Evolutionary conservation across 2,797 vertebrate genomes (phyloP).

Genomic region (Graptemys geographica): DNA sequence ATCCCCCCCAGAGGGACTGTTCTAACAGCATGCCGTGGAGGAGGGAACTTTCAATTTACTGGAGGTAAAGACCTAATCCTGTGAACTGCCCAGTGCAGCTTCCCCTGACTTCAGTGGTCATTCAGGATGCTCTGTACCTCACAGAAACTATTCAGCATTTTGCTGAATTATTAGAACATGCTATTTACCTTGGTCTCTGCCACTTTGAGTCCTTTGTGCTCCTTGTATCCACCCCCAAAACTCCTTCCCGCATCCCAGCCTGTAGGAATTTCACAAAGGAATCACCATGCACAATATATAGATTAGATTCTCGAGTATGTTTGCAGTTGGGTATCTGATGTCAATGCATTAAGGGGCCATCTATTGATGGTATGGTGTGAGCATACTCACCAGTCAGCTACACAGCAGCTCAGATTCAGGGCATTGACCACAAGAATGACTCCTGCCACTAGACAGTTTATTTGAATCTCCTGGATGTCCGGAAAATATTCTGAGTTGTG

Average conservation of each 20-base stretch:
- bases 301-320: fast-evolving
- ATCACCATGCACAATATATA: background rate
- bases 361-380: fast-evolving
- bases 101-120: background rate
- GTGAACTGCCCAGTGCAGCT: background rate
- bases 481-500: background rate
- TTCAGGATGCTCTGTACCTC: background rate
- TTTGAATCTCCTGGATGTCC: background rate
- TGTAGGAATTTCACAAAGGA: background rate
- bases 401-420: background rate
- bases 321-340: fast-evolving
- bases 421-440: fast-evolving
- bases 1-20: background rate
- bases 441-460: background rate
- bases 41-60: background rate
- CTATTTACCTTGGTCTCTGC: background rate
- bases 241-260: background rate
- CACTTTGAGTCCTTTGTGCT: background rate
- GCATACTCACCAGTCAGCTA: background rate
- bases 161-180: background rate
- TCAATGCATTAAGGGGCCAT: background rate
- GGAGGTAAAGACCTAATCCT: background rate
- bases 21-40: background rate
- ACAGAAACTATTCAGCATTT: background rate
- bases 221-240: background rate